Conservation (phyloP, 2,113 vertebrate genomes). For the Albula glossodonta region DNA sequence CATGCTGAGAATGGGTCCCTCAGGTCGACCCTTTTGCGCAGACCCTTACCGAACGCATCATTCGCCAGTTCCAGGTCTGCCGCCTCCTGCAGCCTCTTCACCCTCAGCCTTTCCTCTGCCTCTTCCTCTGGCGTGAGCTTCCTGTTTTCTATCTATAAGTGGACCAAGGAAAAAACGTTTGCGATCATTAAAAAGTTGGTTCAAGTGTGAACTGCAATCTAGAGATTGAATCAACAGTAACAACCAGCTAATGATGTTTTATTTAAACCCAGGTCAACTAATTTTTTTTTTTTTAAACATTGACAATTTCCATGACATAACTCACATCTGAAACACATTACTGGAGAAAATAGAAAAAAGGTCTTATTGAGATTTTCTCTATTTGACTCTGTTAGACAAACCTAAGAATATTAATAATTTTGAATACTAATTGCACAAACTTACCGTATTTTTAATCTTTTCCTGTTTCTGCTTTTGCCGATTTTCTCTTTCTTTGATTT, state of each 20-base stretch:
- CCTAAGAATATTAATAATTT: not conserved
- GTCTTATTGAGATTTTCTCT: not conserved
- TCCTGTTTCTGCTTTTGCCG: constrained; percentile 77
- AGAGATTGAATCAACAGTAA: too few relatives aligned
- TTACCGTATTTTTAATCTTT: constrained; percentile 78
- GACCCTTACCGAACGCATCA: constrained; percentile 88
- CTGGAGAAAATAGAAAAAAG: not conserved
- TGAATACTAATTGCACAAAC: not conserved
- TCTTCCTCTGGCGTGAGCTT: constrained; percentile 83
- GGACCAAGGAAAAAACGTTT: not conserved
- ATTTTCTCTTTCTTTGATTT: constrained; percentile 85
- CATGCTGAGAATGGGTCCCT: too few relatives aligned
- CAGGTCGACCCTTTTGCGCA: not conserved
- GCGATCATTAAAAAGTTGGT: too few relatives aligned
- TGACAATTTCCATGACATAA: not conserved
- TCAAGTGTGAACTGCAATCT: too few relatives aligned
- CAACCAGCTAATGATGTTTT: too few relatives aligned
- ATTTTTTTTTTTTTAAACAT: too few relatives aligned
- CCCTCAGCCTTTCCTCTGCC: constrained; percentile 83
- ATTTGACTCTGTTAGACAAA: not conserved
- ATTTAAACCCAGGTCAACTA: too few relatives aligned
- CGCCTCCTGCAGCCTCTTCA: constrained; percentile 92
- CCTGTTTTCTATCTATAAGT: constrained; percentile 69
- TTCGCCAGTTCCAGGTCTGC: constrained; percentile 91
- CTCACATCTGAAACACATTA: not conserved